Percentiles rank a stretch among this genome's conserved stretches.
phyloP scores from a whole-genome alignment of 2,888 invertebrate species.

The Venusia cambrica region DNA sequence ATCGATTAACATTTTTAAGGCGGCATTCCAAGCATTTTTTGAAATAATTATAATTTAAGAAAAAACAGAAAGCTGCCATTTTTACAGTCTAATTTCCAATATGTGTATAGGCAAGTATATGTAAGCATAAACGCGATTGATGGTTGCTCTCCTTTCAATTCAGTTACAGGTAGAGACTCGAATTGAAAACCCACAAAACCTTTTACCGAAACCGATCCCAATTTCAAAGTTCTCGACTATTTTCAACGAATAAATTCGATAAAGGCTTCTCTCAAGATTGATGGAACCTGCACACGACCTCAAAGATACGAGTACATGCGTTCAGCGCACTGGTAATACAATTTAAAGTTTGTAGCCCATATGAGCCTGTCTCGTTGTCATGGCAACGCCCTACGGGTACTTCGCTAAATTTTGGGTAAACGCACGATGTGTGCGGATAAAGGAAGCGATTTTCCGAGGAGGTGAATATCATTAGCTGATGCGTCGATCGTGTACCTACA shows the following conservation, averaged over 20 bases:
- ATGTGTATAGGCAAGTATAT: too few relatives aligned
- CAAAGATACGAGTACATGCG: slow-evolving; percentile 63
- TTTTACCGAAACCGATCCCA: slow-evolving; percentile 5
- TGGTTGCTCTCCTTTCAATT: too few relatives aligned
- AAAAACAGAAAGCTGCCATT: too few relatives aligned
- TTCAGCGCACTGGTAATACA: slow-evolving; percentile 66
- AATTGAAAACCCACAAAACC: neutral
- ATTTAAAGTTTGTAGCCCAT: slow-evolving; percentile 77
- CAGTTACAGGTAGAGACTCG: too few relatives aligned
- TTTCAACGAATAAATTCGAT: slow-evolving; percentile 27
- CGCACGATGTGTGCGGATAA: slow-evolving; percentile 66
- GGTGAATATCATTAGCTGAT: slow-evolving; percentile 77
- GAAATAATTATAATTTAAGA: too few relatives aligned
- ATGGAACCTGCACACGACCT: slow-evolving; percentile 37
- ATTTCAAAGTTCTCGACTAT: slow-evolving; percentile 13
- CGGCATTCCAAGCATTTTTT: too few relatives aligned
- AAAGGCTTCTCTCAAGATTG: slow-evolving; percentile 28
- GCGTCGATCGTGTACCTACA: slow-evolving; percentile 45
- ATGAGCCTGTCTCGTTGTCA: slow-evolving; percentile 72
- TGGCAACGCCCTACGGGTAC: slow-evolving; percentile 66
- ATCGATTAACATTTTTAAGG: too few relatives aligned
- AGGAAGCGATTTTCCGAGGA: slow-evolving; percentile 73
- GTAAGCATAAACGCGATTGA: too few relatives aligned
- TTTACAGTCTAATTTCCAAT: too few relatives aligned
- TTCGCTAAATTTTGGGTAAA: slow-evolving; percentile 67